These are phyloP conservation scores for Pimephales promelas DNA, from an alignment of 2,113 vertebrate species.

Conservation along the genomic window DNA sequence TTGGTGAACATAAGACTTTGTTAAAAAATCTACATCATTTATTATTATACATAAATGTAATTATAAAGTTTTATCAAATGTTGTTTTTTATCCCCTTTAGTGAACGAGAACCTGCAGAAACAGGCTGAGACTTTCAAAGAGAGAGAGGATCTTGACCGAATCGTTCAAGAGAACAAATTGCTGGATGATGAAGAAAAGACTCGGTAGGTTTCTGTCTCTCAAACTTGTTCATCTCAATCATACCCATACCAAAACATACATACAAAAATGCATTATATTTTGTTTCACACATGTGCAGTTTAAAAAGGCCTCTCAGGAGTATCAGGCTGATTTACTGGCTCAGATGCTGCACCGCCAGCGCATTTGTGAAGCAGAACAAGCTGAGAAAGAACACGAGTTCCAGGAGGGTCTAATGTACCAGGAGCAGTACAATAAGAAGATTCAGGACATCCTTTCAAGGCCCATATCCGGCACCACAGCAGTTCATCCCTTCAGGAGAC, in stretches of 20 bases:
- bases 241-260: background rate
- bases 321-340: slow-evolving; percentile 77
- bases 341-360: slow-evolving; percentile 76
- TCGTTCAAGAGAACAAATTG: slow-evolving; percentile 67
- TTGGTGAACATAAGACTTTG: background rate
- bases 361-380: slow-evolving; percentile 59
- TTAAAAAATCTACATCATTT: too few species aligned
- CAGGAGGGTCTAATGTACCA: slow-evolving; percentile 63
- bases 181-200: slow-evolving; percentile 73
- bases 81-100: slow-evolving; percentile 60
- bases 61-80: background rate
- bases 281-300: slow-evolving; percentile 66
- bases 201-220: slow-evolving; percentile 45
- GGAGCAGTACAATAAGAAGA: slow-evolving; percentile 68
- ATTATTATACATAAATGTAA: too few species aligned
- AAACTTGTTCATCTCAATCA: background rate
- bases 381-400: slow-evolving; percentile 70
- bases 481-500: slow-evolving; percentile 78
- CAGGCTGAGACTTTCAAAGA: slow-evolving; percentile 73
- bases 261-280: background rate
- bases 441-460: slow-evolving; percentile 70
- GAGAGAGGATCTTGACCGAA: slow-evolving; percentile 69
- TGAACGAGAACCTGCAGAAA: slow-evolving; percentile 74
- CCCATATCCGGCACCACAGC: slow-evolving; percentile 29
- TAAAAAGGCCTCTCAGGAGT: slow-evolving; percentile 62